These are phyloP conservation scores for Gambusia holbrooki DNA, from an alignment of 2,113 vertebrate genomes.

Conservation along the genomic window DNA sequence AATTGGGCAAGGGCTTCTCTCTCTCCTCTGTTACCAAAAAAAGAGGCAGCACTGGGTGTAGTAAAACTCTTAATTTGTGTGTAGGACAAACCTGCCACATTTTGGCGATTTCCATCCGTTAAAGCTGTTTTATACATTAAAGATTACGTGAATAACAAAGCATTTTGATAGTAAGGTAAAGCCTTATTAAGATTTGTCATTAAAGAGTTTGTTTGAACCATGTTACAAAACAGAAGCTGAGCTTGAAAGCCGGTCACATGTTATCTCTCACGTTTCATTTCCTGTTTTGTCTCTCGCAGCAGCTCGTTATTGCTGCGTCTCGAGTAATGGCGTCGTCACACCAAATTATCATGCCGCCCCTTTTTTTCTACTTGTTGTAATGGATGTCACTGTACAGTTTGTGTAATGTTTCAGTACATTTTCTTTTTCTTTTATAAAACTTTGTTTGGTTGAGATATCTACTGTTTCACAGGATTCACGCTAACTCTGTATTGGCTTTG, in stretches of 20 bases:
- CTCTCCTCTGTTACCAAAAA: conserved; percentile 81
- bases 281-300: conserved; percentile 72
- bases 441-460: conserved; percentile 65
- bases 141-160: conserved; percentile 68
- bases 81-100: conserved; percentile 61
- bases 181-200: conserved; percentile 62
- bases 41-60: conserved; percentile 73
- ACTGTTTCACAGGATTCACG: conserved; percentile 67
- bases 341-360: conserved; percentile 73
- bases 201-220: conserved; percentile 63
- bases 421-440: conserved; percentile 75
- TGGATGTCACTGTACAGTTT: conserved; percentile 87
- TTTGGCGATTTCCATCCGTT: conserved; percentile 60
- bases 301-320: conserved; percentile 76
- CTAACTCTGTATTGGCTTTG: conserved; percentile 72
- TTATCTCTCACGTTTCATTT: conserved; percentile 69
- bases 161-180: conserved; percentile 78
- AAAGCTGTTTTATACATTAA: conserved; percentile 69
- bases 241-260: conserved; percentile 65
- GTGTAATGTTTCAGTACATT: conserved; percentile 83
- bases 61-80: conserved; percentile 54
- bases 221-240: conserved; percentile 74
- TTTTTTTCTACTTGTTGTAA: conserved; percentile 82
- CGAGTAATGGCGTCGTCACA: conserved; percentile 76
- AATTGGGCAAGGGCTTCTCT: conserved; percentile 79